Percentiles rank a stretch among this genome's conserved stretches.
Conservation (phyloP, 2,113 vertebrate genomes). For the Cyphomyrus discorhynchus region DNA sequence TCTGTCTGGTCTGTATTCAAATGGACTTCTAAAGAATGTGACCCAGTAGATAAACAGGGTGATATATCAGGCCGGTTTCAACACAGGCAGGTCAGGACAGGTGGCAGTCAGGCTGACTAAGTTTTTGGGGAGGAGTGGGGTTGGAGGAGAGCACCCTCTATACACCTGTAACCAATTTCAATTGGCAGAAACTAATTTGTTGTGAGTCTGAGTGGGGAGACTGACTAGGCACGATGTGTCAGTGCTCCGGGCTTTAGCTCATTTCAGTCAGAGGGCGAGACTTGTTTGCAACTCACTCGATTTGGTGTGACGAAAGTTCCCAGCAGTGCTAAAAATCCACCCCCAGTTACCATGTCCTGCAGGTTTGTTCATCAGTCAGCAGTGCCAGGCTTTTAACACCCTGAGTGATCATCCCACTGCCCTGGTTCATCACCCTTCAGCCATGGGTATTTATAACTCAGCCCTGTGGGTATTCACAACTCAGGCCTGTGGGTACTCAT, state of each 20-base stretch:
- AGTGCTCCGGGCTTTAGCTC: not conserved
- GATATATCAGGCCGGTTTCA: not conserved
- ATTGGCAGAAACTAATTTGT: not conserved
- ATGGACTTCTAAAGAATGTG: not conserved
- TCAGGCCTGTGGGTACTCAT: not conserved
- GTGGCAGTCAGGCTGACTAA: not conserved
- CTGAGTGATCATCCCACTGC: not conserved
- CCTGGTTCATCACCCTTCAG: not conserved
- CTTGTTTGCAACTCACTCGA: not conserved
- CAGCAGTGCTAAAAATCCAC: not conserved
- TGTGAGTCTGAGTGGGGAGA: not conserved
- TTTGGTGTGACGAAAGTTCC: not conserved
- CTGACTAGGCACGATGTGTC: not conserved
- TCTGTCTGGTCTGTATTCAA: conserved; percentile 1
- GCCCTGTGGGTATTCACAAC: not conserved
- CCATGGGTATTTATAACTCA: not conserved
- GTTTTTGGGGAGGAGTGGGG: not conserved
- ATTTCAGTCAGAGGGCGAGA: not conserved
- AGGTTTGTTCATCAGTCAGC: not conserved
- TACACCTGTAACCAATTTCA: not conserved
- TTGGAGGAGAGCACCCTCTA: not conserved
- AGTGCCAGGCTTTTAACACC: not conserved
- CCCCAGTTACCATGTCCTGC: not conserved
- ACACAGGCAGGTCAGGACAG: not conserved
- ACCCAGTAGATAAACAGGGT: not conserved